Evolutionary conservation across 2,888 invertebrate genomes (phyloP).

Genomic region (Sarcophaga subvicina): DNA sequence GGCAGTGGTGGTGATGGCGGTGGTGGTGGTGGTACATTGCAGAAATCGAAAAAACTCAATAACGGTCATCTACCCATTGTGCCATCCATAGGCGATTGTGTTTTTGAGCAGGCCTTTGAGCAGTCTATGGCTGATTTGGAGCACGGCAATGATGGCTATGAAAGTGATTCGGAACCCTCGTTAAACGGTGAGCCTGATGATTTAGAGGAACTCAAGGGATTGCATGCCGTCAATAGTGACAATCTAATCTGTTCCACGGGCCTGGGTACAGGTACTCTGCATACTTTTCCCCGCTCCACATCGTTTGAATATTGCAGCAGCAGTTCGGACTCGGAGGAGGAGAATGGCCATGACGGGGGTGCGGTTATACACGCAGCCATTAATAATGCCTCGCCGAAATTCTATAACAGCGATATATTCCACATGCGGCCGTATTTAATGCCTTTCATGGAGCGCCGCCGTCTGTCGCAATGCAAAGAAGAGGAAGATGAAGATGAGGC

Average conservation of each 20-base stretch:
- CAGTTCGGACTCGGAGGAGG: conserved; percentile 74
- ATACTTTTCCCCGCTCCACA: conserved; percentile 72
- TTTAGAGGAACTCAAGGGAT: conserved; percentile 15
- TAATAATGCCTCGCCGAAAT: conserved; percentile 72
- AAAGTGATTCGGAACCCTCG: conserved; percentile 78
- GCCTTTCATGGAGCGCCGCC: conserved; percentile 84
- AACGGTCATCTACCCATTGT: conserved; percentile 34
- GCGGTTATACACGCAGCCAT: conserved; percentile 69
- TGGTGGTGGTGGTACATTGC: conserved; percentile 20
- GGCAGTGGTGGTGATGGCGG: background rate
- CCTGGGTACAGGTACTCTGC: conserved; percentile 66
- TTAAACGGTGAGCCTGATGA: conserved; percentile 67
- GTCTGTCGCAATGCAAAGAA: conserved; percentile 91
- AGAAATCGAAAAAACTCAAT: conserved; percentile 39
- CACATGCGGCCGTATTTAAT: conserved; percentile 81
- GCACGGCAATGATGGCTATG: conserved; percentile 78
- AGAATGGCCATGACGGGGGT: conserved; percentile 68
- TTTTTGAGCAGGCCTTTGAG: conserved; percentile 80
- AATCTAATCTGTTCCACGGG: conserved; percentile 69
- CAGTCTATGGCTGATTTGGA: conserved; percentile 81
- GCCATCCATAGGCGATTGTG: conserved; percentile 74
- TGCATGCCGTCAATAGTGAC: conserved; percentile 62
- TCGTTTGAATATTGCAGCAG: conserved; percentile 78
- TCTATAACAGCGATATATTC: conserved; percentile 73
- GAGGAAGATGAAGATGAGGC: conserved; percentile 92